Conservation (phyloP, 2,113 vertebrate species). For the Microtus oregoni region DNA sequence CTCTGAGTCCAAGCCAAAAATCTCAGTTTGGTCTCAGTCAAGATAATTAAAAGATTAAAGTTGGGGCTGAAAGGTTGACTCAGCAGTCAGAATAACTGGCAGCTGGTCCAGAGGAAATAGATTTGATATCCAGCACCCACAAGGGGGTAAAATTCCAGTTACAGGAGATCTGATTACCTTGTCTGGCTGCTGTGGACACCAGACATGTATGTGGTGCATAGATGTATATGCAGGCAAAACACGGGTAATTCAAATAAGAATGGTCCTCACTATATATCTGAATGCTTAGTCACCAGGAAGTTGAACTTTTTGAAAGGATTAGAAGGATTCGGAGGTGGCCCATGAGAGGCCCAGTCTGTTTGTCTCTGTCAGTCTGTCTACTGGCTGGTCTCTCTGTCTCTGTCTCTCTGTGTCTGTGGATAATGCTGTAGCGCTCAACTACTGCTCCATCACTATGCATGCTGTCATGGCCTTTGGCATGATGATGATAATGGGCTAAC, state of each 20-base stretch:
- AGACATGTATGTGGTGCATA: not conserved
- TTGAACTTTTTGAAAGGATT: not conserved
- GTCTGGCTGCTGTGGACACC: not conserved
- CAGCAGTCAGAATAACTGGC: not conserved
- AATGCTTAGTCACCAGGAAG: not conserved
- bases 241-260: not conserved
- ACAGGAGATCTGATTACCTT: not conserved
- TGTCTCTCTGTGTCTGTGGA: not conserved
- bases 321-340: not conserved
- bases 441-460: not conserved
- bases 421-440: not conserved
- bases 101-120: too few relatives aligned
- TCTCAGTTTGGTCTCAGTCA: not conserved
- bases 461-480: not conserved
- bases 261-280: not conserved
- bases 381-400: too few relatives aligned
- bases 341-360: not conserved
- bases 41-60: not conserved
- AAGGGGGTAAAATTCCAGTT: not conserved
- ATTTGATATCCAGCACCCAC: not conserved
- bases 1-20: not conserved
- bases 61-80: not conserved
- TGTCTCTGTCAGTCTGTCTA: not conserved
- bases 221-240: not conserved
- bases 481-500: not conserved